Evolutionary conservation across 2,888 invertebrate genomes (phyloP).

Genomic region (Epiblema foenella): DNA sequence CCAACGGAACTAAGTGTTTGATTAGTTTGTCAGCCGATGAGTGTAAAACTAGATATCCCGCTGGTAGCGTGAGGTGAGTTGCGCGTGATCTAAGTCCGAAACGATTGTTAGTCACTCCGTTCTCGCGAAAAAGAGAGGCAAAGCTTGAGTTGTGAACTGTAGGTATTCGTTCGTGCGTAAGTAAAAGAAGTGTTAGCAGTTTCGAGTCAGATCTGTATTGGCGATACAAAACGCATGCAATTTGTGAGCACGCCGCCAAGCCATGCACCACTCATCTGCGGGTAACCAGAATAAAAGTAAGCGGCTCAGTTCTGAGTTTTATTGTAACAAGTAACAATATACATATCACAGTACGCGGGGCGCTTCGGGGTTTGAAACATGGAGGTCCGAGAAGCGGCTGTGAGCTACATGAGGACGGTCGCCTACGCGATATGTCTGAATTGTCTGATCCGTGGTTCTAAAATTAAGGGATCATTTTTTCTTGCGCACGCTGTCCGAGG

Average conservation of each 20-base stretch:
- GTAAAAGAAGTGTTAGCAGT: conserved; percentile 54
- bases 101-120: conserved; percentile 13
- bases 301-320: conserved; percentile 73
- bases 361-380: conserved; percentile 77
- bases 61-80: conserved; percentile 54
- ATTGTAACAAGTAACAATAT: conserved; percentile 83
- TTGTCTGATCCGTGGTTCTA: conserved; percentile 55
- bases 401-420: conserved; percentile 68
- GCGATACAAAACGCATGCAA: conserved; percentile 75
- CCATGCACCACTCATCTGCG: conserved; percentile 82
- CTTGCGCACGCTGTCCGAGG: conserved; percentile 82
- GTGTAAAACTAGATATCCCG: conserved; percentile 49
- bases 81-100: conserved; percentile 50
- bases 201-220: conserved; percentile 57
- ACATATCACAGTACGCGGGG: conserved; percentile 85
- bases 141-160: conserved; percentile 9
- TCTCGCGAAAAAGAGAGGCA: conserved; percentile 8
- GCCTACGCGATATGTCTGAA: conserved; percentile 65
- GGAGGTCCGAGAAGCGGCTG: conserved; percentile 70
- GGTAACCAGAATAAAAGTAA: conserved; percentile 68
- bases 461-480: conserved; percentile 72
- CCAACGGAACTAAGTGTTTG: conserved; percentile 56
- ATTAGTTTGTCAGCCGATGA: conserved; percentile 48
- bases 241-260: conserved; percentile 74
- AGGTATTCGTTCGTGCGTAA: conserved; percentile 53